Percentiles rank a stretch among this genome's conserved stretches.
Evolutionary conservation across 2,113 vertebrate genomes (phyloP).

Genomic region (Tragelaphus scriptus): DNA sequence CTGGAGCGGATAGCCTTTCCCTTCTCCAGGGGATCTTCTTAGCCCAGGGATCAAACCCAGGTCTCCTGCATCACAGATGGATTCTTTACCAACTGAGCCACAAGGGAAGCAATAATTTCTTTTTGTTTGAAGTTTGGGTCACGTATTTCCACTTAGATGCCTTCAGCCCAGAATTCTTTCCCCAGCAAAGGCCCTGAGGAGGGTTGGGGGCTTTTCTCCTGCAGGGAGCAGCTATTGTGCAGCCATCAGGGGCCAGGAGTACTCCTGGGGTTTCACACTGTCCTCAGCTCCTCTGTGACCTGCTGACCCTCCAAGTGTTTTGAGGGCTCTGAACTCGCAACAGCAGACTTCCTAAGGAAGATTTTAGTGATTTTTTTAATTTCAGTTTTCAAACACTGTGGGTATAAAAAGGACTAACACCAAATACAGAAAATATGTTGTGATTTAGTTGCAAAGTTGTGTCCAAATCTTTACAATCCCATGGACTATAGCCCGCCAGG

Average conservation of each 20-base stretch:
- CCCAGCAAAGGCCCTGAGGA: not conserved
- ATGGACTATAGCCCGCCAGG: not conserved
- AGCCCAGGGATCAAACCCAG: not conserved
- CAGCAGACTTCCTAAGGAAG: not conserved
- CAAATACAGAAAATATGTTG: not conserved
- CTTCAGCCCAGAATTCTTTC: not conserved
- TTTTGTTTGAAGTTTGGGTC: not conserved
- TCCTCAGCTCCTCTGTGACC: not conserved
- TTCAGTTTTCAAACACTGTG: not conserved
- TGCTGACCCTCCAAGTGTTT: not conserved
- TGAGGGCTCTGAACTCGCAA: not conserved
- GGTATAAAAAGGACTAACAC: not conserved
- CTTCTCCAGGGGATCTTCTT: not conserved
- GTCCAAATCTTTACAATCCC: not conserved
- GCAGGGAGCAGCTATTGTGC: not conserved
- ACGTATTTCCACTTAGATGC: not conserved
- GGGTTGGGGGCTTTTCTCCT: not conserved
- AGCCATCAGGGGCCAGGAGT: not conserved
- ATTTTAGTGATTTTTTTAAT: not conserved
- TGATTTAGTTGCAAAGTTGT: not conserved
- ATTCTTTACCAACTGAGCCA: not conserved
- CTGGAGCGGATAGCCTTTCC: not conserved
- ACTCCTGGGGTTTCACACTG: too few relatives aligned
- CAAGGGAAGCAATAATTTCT: not conserved
- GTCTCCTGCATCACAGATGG: not conserved